Evolutionary conservation across 2,797 vertebrate species (phyloP).

Genomic region (Sebastes steindachneri): DNA sequence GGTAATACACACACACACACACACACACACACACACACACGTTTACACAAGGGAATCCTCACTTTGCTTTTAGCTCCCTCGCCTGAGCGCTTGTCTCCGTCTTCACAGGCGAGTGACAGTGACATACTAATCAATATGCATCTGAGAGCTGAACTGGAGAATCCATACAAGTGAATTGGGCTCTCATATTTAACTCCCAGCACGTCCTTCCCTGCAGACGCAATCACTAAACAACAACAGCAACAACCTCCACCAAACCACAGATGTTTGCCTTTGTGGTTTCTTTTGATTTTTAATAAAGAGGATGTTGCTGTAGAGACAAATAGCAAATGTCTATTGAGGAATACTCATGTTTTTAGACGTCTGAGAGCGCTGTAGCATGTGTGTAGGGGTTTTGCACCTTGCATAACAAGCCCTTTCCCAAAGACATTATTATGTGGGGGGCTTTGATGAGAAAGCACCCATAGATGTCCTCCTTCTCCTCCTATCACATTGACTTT

Average conservation of each 20-base stretch:
- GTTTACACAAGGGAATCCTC: not conserved
- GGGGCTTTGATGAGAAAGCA: conserved; percentile 32
- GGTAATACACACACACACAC: not conserved
- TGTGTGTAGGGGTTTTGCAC: conserved; percentile 1
- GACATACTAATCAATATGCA: conserved; percentile 49
- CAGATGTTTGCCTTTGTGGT: not conserved
- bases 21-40: not conserved
- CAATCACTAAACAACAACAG: not conserved
- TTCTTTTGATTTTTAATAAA: not conserved
- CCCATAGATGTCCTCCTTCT: not conserved
- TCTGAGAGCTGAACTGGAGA: conserved; percentile 22
- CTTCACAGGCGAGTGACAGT: conserved; percentile 7
- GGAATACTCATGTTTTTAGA: not conserved
- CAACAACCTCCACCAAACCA: not conserved
- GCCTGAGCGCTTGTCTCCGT: not conserved
- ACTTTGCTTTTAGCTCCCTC: not conserved
- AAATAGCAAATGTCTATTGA: not conserved
- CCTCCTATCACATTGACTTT: conserved; percentile 36
- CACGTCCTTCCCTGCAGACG: not conserved
- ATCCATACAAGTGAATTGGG: conserved; percentile 25
- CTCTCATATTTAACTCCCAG: conserved; percentile 12
- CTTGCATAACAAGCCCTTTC: conserved; percentile 38
- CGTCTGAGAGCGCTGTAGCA: not conserved
- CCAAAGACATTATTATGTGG: conserved; percentile 38
- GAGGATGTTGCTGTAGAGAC: not conserved